Evolutionary conservation across 2,888 invertebrate genomes (phyloP).

Genomic region (Aporophyla nigra): DNA sequence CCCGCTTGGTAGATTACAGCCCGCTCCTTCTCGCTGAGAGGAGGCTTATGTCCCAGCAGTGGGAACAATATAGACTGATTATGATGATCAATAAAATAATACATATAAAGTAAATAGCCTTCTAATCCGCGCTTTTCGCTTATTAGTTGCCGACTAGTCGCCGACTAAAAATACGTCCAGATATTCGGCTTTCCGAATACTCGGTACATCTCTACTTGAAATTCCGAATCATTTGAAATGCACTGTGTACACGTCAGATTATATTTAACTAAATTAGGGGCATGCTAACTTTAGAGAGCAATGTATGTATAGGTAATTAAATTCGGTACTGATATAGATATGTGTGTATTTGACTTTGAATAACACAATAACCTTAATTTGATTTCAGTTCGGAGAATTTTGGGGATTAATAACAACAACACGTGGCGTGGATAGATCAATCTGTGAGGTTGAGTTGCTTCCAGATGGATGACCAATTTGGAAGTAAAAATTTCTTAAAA

Average conservation of each 20-base stretch:
- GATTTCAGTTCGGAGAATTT: not conserved
- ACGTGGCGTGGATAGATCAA: not conserved
- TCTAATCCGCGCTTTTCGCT: not conserved
- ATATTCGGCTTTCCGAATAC: not conserved
- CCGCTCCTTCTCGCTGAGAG: no score
- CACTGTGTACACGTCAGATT: conserved; percentile 39
- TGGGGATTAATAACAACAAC: not conserved
- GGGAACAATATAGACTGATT: no score
- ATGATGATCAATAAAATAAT: no score
- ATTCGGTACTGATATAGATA: conserved; percentile 50
- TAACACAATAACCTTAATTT: not conserved
- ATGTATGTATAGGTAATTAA: conserved; percentile 31
- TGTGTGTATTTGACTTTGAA: conserved; percentile 26
- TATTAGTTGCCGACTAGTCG: not conserved
- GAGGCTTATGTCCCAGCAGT: no score
- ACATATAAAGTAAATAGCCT: not conserved
- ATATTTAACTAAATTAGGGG: conserved; percentile 44
- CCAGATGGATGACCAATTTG: not conserved
- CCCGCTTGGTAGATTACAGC: no score
- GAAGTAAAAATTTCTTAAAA: no score
- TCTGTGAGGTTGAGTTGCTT: not conserved
- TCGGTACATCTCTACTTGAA: conserved; percentile 11
- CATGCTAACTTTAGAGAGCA: conserved; percentile 44
- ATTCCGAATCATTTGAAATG: conserved; percentile 53
- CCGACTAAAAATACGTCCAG: not conserved